Base-by-base conservation (phyloP, 2,888 invertebrate genomes). In the Diaphora mendica region DNA sequence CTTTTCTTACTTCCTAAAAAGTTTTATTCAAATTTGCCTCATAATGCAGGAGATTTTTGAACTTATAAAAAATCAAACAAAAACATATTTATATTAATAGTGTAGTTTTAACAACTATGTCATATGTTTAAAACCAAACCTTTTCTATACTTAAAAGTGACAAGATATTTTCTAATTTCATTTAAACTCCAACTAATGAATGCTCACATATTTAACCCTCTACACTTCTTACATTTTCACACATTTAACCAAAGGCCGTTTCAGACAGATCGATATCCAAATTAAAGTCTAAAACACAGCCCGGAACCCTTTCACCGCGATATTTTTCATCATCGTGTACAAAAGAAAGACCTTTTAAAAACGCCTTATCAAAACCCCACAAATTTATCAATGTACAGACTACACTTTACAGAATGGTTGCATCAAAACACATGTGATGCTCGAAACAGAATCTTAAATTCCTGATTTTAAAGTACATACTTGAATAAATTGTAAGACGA, bases 351-450 rank as follows among this genome's bases (percentile, higher is more conserved):
- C 76, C 70, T 82, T 84, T 85, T 84, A 78, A 76, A 80, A 79
- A 72, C 74, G 64, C 82, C 86, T 85, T 86, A 85, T 85, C 85
- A 85, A 86, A 85, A 84, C 80, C 72, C 73, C 64, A 33, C 77
- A 77, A 80, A 85, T 85, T 85, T 85, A 84, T 85, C 86, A 85
- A 80, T 78, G 82, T 82, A 79, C 72, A 75, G 69, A 77, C 76
- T 77, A 62, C 72, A 39, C 30, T 67, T 66, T 55, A 70, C 66
- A 64, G 44, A 75, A 75, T 66, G 75, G 77, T 68, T 83, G 80
- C 82, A 84, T 73, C 79, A 70, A 72, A 74, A 74, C 68, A 68
- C 15, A 64, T 55, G 17, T 4, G 1, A 9, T 3, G 0, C 7
- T 2, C 7, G 9, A 77, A 78, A 75, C 68, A 62, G 0, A 64